A percentile compares a stretch with the other conserved stretches of the same genome.
Conservation (phyloP, 2,797 vertebrate genomes). For the Enteromius unitaeniatus region DNA sequence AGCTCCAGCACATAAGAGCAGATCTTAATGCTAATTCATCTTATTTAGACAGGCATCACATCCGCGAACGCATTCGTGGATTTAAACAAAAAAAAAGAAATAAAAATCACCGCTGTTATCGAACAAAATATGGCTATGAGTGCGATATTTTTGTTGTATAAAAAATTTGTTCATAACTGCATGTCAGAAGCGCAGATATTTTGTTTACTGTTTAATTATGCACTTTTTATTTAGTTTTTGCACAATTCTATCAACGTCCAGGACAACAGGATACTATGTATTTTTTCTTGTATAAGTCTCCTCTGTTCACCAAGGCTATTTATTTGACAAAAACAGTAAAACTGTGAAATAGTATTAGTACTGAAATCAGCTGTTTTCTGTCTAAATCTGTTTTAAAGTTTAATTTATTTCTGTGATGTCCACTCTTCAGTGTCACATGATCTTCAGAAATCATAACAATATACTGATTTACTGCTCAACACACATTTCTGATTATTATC, state of each 20-base stretch:
- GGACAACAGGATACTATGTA: neutral
- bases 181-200: neutral
- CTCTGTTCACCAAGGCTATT: neutral
- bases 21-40: neutral
- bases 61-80: neutral
- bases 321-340: neutral
- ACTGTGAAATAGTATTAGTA: neutral
- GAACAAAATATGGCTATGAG: neutral
- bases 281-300: neutral
- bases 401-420: no score
- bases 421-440: neutral
- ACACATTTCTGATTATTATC: neutral
- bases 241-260: neutral
- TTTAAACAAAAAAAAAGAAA: no score
- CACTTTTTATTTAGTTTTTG: neutral
- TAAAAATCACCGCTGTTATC: neutral
- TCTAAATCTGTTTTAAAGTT: no score
- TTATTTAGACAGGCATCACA: neutral
- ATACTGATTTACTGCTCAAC: neutral
- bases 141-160: neutral
- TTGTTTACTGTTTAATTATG: neutral
- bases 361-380: no score
- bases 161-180: neutral
- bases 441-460: neutral
- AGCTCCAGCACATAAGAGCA: slow-evolving; percentile 1